Conservation (phyloP, 2,888 invertebrate species). For the Aricia artaxerxes region DNA sequence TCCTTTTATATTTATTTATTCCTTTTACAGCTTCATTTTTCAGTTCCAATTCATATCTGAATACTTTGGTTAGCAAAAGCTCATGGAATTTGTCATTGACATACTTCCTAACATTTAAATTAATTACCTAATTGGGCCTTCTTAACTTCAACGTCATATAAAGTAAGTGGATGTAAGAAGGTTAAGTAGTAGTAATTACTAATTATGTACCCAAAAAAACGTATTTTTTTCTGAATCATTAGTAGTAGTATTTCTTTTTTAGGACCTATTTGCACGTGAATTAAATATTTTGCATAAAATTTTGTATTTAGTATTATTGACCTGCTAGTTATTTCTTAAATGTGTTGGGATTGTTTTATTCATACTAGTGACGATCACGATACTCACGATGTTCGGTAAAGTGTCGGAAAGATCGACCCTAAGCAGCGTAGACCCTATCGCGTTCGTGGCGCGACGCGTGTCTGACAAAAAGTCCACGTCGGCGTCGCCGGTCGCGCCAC, state of each 20-base stretch:
- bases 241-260: not conserved
- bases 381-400: not conserved
- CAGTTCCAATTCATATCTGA: not conserved
- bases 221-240: not conserved
- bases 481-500: conserved; percentile 76
- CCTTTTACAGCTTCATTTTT: not conserved
- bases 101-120: not conserved
- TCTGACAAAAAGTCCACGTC: conserved; percentile 68
- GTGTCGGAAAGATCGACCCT: not conserved
- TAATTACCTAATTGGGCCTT: conserved; percentile 1
- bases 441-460: conserved; percentile 71
- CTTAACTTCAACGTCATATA: not conserved
- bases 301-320: not conserved
- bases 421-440: not conserved
- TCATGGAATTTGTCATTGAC: not conserved
- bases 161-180: not conserved
- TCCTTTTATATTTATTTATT: no score
- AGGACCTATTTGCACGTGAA: not conserved
- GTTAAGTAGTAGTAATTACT: not conserved
- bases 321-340: not conserved
- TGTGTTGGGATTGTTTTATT: not conserved
- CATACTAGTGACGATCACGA: not conserved
- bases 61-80: not conserved
- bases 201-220: not conserved
- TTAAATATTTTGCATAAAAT: not conserved